Conservation (phyloP, 2,113 vertebrate species). For the Panthera leo region DNA sequence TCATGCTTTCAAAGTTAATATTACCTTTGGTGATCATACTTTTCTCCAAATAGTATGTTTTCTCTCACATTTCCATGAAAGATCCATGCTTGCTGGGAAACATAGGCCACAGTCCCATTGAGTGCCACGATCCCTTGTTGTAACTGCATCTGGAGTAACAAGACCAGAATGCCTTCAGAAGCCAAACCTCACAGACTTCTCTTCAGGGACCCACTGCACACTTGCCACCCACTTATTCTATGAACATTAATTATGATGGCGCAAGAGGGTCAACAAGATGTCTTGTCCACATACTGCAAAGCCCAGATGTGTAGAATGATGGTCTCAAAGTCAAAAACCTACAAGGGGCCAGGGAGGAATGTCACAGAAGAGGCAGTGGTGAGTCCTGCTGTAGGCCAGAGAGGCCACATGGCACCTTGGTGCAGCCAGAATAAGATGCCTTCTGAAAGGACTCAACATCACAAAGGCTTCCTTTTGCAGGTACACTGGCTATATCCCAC, state of each 20-base stretch:
- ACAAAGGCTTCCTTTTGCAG: not conserved
- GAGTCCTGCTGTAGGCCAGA: not conserved
- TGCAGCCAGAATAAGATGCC: not conserved
- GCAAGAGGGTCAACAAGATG: not conserved
- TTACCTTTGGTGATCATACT: slow-evolving; percentile 86
- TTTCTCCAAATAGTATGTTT: slow-evolving; percentile 90
- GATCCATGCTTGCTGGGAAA: slow-evolving; percentile 93
- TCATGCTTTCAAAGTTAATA: not conserved
- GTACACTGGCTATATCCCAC: too few relatives aligned
- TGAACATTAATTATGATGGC: not conserved
- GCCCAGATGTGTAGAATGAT: fast-evolving
- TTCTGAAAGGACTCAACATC: not conserved
- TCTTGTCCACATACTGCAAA: not conserved
- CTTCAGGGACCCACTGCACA: fast-evolving
- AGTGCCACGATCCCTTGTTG: slow-evolving; percentile 81
- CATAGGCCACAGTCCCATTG: slow-evolving; percentile 88
- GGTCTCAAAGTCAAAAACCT: not conserved
- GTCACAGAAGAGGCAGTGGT: not conserved
- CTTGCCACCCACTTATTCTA: not conserved
- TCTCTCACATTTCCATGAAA: slow-evolving; percentile 89
- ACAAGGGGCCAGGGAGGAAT: not conserved
- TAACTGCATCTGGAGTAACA: slow-evolving; percentile 86
- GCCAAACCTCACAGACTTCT: not conserved
- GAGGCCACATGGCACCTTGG: too few relatives aligned
- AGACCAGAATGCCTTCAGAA: not conserved